Evolutionary conservation across 2,113 vertebrate genomes (phyloP), one percentile per base, ranked within the genome.

Genomic region (Albula glossodonta): DNA sequence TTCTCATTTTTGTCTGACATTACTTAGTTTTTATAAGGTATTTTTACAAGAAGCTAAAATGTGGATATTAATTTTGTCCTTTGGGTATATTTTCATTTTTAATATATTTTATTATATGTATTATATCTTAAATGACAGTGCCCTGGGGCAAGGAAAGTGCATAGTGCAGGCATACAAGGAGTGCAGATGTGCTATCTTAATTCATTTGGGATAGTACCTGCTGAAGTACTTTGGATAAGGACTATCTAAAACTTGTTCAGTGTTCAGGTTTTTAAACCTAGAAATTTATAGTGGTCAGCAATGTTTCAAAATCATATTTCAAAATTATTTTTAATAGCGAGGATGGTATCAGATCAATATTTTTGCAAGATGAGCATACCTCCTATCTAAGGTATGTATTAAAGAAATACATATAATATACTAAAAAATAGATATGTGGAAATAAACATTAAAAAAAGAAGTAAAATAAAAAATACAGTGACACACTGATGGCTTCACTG

Each of bases 221-320:
- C 63, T n/a, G 13, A n/a, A 5, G 13, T n/a, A 5, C 63, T 80
- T 31, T 80, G 48, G 48, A 41, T 41, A 66, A 48, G 15, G 82
- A 83, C 7, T 9, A 25, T 56, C 70, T 78, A 41, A 83, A 22
- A 51, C 78, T 56, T 19, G 63, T 82, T 22, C 17, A 19, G 6
- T 52, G 31, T 70, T 57, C n/a, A 22, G 41, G 60, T 4, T 77
- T 49, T 77, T 84, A 77, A 83, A 77, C 49, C 22, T 80, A 48
- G 25, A 80, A 87, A 78, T n/a, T 70, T 22, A 82, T 83, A 83
- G 48, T 31, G 63, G 49, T 9, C 81, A 57, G 70, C 77, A 52
- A 83, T 17, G 22, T 31, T 83, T 83, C n/a, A 78, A 51, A 70
- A 74, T 51, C 9, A 2, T 48, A 41, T 17, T 78, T 22, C n/a